Conservation (phyloP, 2,888 invertebrate genomes). For the Caenorhabditis sp. region DNA sequence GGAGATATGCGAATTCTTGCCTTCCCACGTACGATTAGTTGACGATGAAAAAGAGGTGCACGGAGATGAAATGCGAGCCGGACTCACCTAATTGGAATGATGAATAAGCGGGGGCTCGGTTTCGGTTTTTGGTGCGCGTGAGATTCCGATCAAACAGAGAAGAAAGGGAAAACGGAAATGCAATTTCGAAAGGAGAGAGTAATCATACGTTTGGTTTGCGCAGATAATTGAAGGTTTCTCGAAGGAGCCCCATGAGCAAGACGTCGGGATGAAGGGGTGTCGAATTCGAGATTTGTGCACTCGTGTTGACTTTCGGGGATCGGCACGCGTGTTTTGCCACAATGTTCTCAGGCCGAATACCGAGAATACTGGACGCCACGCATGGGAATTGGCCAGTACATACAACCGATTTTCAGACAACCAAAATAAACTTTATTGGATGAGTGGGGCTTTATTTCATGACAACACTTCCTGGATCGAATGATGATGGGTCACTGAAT, state of each 20-base stretch:
- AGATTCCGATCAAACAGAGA: slow-evolving; percentile 4
- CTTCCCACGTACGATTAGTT: slow-evolving; percentile 1
- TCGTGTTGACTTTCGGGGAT: slow-evolving; percentile 17
- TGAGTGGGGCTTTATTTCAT: no score
- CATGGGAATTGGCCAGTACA: no score
- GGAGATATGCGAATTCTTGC: neutral
- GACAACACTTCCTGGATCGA: no score
- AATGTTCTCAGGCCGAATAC: neutral
- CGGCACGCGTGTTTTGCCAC: neutral
- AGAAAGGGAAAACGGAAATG: slow-evolving; percentile 4
- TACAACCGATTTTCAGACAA: no score
- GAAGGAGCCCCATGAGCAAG: neutral
- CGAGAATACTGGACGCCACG: neutral
- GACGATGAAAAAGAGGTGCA: neutral
- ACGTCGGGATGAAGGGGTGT: slow-evolving; percentile 1
- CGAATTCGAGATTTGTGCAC: slow-evolving; percentile 30
- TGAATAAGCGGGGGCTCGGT: slow-evolving; percentile 24
- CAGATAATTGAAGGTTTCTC: slow-evolving; percentile 13
- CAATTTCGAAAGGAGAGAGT: slow-evolving; percentile 6
- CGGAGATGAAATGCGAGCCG: slow-evolving; percentile 28
- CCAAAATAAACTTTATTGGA: no score
- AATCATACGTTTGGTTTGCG: slow-evolving; percentile 4
- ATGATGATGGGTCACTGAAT: no score
- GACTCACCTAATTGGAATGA: slow-evolving; percentile 37
- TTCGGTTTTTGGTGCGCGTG: slow-evolving; percentile 10